Percentiles rank a stretch among this genome's conserved stretches.
phyloP scores from a whole-genome alignment of 2,797 vertebrate genomes.

The Florisuga fusca region DNA sequence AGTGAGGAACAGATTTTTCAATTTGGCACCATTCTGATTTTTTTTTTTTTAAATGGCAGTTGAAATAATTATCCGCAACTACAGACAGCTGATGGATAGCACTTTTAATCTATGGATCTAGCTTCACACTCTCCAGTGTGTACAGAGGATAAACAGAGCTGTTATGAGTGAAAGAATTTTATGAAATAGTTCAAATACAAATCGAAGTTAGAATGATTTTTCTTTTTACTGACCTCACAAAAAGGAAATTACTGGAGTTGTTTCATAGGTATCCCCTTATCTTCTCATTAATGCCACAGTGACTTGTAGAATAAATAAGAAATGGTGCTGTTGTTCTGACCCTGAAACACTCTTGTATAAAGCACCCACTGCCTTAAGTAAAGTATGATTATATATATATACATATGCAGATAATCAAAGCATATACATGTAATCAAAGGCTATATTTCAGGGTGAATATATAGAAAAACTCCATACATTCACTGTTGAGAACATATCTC shows the following conservation, averaged over 20 bases:
- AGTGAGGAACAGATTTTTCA: constrained; percentile 82
- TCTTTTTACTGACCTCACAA: constrained; percentile 4
- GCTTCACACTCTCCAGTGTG: constrained; percentile 28
- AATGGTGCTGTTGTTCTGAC: neutral
- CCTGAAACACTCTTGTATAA: neutral
- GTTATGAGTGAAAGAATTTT: constrained; percentile 23
- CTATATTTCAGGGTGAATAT: neutral
- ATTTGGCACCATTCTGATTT: constrained; percentile 78
- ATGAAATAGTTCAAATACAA: constrained; percentile 58
- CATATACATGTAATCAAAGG: neutral
- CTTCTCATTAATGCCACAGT: neutral
- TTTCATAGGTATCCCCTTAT: neutral
- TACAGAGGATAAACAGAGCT: constrained; percentile 55
- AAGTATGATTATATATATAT: neutral
- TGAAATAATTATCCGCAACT: constrained; percentile 71
- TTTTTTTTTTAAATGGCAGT: constrained; percentile 67
- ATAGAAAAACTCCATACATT: neutral
- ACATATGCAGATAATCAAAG: neutral
- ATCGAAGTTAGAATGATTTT: constrained; percentile 28
- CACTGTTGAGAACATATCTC: neutral
- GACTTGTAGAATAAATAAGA: neutral
- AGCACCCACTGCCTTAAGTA: neutral
- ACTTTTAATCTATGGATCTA: constrained; percentile 72
- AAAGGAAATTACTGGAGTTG: neutral
- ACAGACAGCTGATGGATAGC: constrained; percentile 70